phyloP scores from a whole-genome alignment of 2,888 invertebrate species.

The Agrilus mali region DNA sequence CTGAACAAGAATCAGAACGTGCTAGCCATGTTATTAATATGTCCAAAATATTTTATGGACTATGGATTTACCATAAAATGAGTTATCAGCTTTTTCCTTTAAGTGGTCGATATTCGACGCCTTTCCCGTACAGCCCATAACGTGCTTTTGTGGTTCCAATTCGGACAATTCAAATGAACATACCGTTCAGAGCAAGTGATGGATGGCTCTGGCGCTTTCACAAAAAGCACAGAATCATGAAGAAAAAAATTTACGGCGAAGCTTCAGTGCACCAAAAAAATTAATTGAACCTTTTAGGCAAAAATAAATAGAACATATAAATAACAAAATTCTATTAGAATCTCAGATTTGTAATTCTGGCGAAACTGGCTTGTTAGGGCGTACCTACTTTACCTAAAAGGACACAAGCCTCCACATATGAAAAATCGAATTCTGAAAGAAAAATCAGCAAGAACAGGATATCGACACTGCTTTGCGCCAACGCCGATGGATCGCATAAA shows the following conservation, averaged over 20 bases:
- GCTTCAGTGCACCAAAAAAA: not conserved
- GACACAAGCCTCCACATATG: not conserved
- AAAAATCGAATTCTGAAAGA: not conserved
- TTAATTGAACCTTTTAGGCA: not conserved
- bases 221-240: not conserved
- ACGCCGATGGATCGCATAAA: not conserved
- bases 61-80: no score
- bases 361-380: no score
- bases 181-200: not conserved
- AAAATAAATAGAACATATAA: not conserved
- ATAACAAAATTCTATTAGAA: not conserved
- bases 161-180: not conserved
- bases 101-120: no score
- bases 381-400: no score
- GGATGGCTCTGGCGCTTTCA: not conserved
- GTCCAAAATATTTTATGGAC: constrained; percentile 8
- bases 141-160: no score
- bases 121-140: not conserved
- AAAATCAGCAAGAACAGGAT: not conserved
- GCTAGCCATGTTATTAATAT: constrained; percentile 1
- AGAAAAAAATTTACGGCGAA: no score
- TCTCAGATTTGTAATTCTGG: no score
- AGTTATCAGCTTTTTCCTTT: no score
- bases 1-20: constrained; percentile 7
- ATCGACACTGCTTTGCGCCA: no score